Conservation (phyloP, 2,888 invertebrate genomes). For the Tuberolachnus salignus region DNA sequence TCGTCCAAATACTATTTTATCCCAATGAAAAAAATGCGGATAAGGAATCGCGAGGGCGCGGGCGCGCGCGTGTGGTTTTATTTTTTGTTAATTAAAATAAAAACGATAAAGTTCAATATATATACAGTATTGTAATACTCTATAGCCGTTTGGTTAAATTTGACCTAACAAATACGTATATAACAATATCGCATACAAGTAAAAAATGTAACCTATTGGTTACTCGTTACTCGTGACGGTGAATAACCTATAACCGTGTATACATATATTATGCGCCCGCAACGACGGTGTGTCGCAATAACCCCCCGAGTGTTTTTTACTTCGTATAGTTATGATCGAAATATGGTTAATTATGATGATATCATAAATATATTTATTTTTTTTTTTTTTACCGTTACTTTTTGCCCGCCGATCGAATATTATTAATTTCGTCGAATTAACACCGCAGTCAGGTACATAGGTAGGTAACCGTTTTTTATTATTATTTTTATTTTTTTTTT, state of each 20-base stretch:
- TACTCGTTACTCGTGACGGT: slow-evolving; percentile 5
- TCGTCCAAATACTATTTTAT: slow-evolving; percentile 15
- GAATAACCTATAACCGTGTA: not conserved
- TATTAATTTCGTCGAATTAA: slow-evolving; percentile 9
- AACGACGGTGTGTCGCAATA: slow-evolving; percentile 9
- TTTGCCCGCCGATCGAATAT: not conserved
- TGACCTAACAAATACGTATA: no score
- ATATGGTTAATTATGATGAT: slow-evolving; percentile 20
- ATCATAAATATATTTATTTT: not conserved
- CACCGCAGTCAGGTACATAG: not conserved
- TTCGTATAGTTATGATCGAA: not conserved
- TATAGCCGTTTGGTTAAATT: not conserved
- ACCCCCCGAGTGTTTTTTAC: not conserved
- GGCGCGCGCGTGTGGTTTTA: not conserved
- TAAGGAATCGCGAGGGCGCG: not conserved
- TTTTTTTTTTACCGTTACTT: slow-evolving; percentile 14
- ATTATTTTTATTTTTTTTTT: not conserved
- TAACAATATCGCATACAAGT: slow-evolving; percentile 5
- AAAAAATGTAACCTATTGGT: not conserved
- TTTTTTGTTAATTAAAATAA: not conserved
- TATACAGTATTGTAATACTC: no score
- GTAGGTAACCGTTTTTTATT: not conserved
- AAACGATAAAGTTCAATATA: not conserved
- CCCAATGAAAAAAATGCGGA: not conserved
- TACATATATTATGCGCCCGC: not conserved